Percentiles rank a stretch among this genome's conserved stretches.
Evolutionary conservation across 30 jellyfish, hydroid and myxozoan species (phyloP).

Genomic region (Chironex yamaguchii): DNA sequence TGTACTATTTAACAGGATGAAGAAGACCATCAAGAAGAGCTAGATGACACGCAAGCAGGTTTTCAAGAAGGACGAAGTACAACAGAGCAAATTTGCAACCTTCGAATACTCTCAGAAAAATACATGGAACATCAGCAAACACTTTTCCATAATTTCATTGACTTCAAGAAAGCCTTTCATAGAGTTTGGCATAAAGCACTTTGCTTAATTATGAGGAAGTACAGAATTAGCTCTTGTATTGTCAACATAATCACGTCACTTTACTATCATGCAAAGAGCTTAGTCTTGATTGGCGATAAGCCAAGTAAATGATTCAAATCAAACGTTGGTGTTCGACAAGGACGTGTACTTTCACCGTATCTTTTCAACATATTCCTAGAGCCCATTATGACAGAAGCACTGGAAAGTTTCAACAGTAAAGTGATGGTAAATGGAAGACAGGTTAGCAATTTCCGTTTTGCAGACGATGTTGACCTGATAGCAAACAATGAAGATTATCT

Average conservation of each 20-base stretch:
- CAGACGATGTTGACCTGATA: background rate
- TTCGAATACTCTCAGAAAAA: background rate
- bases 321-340: background rate
- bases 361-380: background rate
- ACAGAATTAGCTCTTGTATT: background rate
- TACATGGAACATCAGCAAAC: background rate
- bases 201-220: background rate
- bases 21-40: background rate
- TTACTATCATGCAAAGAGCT: background rate
- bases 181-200: background rate
- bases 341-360: background rate
- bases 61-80: background rate
- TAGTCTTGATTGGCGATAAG: background rate
- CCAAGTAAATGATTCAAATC: background rate
- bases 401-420: background rate
- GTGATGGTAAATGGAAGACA: background rate
- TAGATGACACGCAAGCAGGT: background rate
- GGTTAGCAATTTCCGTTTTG: background rate
- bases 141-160: background rate
- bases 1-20: background rate
- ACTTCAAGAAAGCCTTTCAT: background rate
- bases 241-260: background rate
- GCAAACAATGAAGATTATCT: background rate
- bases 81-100: background rate
- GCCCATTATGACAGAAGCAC: background rate